These are phyloP conservation scores for Chrosomus eos DNA, from an alignment of 2,797 vertebrate species.

Conservation along the genomic window DNA sequence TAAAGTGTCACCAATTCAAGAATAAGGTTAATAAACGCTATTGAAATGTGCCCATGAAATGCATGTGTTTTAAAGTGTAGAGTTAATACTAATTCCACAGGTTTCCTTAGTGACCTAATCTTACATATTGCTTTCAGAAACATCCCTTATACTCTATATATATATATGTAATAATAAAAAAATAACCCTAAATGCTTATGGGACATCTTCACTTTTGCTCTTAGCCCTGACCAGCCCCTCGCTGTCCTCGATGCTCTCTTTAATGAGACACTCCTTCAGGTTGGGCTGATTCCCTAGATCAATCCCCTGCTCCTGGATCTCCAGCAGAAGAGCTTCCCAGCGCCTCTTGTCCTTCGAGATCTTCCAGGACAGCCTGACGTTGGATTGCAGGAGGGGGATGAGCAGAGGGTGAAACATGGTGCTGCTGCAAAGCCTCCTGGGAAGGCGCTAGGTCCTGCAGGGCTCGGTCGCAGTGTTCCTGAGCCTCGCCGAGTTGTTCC, in stretches of 20 bases:
- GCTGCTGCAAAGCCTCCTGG: conserved; percentile 49
- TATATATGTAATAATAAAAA: neutral
- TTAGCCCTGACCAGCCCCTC: conserved; percentile 58
- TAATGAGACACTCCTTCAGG: conserved; percentile 87
- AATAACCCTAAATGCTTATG: conserved; percentile 4
- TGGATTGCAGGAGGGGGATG: conserved; percentile 83
- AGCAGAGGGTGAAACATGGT: conserved; percentile 79
- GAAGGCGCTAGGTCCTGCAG: conserved; percentile 79
- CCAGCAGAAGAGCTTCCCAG: conserved; percentile 84
- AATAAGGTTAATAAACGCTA: neutral
- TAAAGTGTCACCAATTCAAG: neutral
- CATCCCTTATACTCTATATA: neutral
- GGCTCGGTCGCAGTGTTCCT: conserved; percentile 85
- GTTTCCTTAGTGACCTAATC: neutral
- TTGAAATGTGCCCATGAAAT: conserved; percentile 33
- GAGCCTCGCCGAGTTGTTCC: conserved; percentile 85
- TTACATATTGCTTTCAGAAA: conserved; percentile 25
- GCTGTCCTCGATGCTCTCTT: conserved; percentile 80
- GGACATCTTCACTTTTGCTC: conserved; percentile 44
- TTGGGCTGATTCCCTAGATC: conserved; percentile 78
- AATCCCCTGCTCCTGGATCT: conserved; percentile 78
- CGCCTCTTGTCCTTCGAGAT: conserved; percentile 88
- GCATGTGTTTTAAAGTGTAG: conserved; percentile 14
- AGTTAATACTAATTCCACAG: conserved; percentile 34
- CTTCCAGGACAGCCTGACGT: conserved; percentile 89